phyloP scores from a whole-genome alignment of 2,113 vertebrate genomes.

The Ramphastos sulfuratus region DNA sequence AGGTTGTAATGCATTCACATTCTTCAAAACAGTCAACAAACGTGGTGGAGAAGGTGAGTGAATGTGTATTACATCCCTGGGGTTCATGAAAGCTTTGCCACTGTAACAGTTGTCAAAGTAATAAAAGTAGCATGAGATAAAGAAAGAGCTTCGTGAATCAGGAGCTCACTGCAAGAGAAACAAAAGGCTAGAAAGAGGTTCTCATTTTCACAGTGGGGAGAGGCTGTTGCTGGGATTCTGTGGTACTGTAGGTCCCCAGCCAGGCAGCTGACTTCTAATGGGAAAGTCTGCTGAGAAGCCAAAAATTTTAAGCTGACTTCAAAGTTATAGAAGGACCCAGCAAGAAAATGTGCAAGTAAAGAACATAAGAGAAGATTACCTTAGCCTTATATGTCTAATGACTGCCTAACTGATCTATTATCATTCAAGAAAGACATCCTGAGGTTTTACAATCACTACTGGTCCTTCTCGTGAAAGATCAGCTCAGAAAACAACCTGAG shows the following conservation, averaged over 20 bases:
- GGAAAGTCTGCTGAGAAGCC: conserved; percentile 18
- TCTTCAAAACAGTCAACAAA: not conserved
- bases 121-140: not conserved
- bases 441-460: not conserved
- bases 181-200: not conserved
- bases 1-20: accelerated
- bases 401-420: conserved; percentile 36
- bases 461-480: not conserved
- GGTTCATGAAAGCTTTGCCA: not conserved
- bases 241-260: not conserved
- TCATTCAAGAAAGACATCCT: conserved; percentile 22
- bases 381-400: not conserved
- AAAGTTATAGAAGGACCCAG: conserved; percentile 12
- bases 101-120: not conserved
- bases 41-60: not conserved
- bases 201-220: not conserved
- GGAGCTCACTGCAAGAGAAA: not conserved
- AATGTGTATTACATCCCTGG: not conserved
- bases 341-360: not conserved
- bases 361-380: too few relatives aligned
- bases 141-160: not conserved
- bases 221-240: not conserved
- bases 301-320: conserved; percentile 22
- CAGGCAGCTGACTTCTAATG: not conserved
- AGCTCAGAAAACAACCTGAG: not conserved